Base-by-base conservation (phyloP, 2,797 vertebrate species). In the Cheirogaleus major region DNA sequence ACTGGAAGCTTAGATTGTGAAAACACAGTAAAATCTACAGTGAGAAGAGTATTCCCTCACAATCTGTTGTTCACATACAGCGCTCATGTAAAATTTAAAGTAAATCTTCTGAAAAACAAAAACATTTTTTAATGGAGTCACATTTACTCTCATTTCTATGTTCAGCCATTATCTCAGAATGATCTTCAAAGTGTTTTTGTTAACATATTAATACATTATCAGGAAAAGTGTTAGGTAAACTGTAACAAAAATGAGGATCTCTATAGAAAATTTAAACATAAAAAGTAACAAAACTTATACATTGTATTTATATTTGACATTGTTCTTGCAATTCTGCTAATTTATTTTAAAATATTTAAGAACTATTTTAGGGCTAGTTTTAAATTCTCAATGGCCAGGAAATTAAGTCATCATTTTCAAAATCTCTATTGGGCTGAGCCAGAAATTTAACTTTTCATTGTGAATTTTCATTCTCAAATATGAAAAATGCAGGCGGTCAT, bases 91-190 rank as follows among this genome's bases (percentile, higher is more conserved):
- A 94, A 95, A 88, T 57, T 41, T 90, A 75, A 94, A 67, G 30
- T 80, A 88, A 94, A 72, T 81, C 23, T 93, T 81, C 23, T 92
- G 10, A 91, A 79, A 94, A 80, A 52, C 41, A 5, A 84, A 97
- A 41, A 23, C 67, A 35, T 52, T 30, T n/a, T 92, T 32, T 95
- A 84, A 87, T 18, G 9, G 2, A 41, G 2, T 96, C 41, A 23
- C 35, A 76, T 87, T 67, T 43, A 73, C 17, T 65, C 18, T 69
- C 2, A 38, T 43, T 91, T 75, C 48, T 81, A 20, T 41, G 38
- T 82, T 75, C 18, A 69, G 25, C 1, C 18, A 61, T 90, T 83
- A 50, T 59, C 45, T 93, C 25, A 38, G 9, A 52, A 35, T 72
- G 45, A 63, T 81, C 17, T 76, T 79, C 45, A 95, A 67, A 65